Percentiles rank a stretch among this genome's conserved stretches.
Evolutionary conservation across 64 coral and sea anemone genomes (phyloP).

Genomic region (Montipora foliosa): DNA sequence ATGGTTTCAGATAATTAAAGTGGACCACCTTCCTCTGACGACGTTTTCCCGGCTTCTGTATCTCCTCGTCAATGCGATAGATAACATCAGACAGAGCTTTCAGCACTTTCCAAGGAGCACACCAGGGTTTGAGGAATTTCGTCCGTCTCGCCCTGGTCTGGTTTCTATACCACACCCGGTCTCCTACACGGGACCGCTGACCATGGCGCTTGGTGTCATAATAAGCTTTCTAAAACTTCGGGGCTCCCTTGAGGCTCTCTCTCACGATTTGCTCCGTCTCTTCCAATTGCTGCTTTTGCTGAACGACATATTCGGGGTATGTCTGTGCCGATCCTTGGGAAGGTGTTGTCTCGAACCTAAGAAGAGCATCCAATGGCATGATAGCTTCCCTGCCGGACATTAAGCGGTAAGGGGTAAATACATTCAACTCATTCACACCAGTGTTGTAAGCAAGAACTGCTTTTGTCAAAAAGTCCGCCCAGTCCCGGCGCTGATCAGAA

Average conservation of each 20-base stretch:
- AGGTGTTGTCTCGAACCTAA: neutral
- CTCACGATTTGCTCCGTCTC: conserved; percentile 11
- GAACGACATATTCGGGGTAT: conserved; percentile 40
- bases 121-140: conserved; percentile 10
- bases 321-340: neutral
- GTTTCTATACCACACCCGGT: conserved; percentile 27
- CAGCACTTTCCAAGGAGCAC: neutral
- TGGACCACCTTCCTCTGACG: conserved; percentile 14
- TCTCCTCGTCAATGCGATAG: neutral
- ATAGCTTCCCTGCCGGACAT: conserved; percentile 31
- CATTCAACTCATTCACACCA: conserved; percentile 14
- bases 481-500: neutral
- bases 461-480: neutral
- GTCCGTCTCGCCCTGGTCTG: neutral
- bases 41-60: neutral
- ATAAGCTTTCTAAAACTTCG: neutral
- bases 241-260: neutral
- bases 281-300: conserved; percentile 31
- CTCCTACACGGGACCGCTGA: conserved; percentile 17
- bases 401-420: conserved; percentile 16
- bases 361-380: conserved; percentile 17
- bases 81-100: neutral
- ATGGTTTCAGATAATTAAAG: conserved; percentile 7
- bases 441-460: conserved; percentile 11
- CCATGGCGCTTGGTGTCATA: conserved; percentile 12